These are phyloP conservation scores for Hyphantria cunea DNA, from an alignment of 1,140 invertebrate genomes.

Conservation along the genomic window DNA sequence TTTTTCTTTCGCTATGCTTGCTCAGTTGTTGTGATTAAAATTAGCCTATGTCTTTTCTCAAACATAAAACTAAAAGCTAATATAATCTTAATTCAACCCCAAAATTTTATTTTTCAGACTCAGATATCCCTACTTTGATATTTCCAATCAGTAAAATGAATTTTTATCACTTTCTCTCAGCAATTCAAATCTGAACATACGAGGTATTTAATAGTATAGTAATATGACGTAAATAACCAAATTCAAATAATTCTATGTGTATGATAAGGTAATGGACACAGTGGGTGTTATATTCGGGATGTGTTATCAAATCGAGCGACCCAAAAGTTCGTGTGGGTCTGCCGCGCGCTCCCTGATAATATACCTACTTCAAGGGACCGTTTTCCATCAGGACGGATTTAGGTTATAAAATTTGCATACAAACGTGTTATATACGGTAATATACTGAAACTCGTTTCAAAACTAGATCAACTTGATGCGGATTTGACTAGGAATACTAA, in stretches of 20 bases:
- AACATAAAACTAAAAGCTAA: no score
- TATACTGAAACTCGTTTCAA: constrained; percentile 44
- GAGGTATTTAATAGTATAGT: constrained; percentile 15
- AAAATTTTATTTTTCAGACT: constrained; percentile 47
- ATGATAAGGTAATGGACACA: constrained; percentile 51
- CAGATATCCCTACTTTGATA: constrained; percentile 42
- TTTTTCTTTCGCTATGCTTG: no score
- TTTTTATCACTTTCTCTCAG: constrained; percentile 42
- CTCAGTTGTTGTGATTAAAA: no score
- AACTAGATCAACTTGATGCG: constrained; percentile 38
- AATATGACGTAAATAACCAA: constrained; percentile 39
- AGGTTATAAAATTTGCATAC: constrained; percentile 72
- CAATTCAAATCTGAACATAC: neutral
- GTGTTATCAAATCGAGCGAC: constrained; percentile 69
- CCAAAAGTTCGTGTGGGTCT: constrained; percentile 58
- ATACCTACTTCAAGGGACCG: constrained; percentile 50
- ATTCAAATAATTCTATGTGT: constrained; percentile 45
- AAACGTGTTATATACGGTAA: constrained; percentile 61
- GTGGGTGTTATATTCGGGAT: constrained; percentile 37
- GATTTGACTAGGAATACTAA: constrained; percentile 10
- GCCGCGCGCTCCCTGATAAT: constrained; percentile 52
- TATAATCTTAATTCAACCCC: constrained; percentile 13
- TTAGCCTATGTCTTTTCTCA: no score
- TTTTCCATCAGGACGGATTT: constrained; percentile 69
- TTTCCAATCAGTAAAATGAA: constrained; percentile 49